phyloP scores from a whole-genome alignment of 2,888 invertebrate genomes.

The Phortica magna region DNA sequence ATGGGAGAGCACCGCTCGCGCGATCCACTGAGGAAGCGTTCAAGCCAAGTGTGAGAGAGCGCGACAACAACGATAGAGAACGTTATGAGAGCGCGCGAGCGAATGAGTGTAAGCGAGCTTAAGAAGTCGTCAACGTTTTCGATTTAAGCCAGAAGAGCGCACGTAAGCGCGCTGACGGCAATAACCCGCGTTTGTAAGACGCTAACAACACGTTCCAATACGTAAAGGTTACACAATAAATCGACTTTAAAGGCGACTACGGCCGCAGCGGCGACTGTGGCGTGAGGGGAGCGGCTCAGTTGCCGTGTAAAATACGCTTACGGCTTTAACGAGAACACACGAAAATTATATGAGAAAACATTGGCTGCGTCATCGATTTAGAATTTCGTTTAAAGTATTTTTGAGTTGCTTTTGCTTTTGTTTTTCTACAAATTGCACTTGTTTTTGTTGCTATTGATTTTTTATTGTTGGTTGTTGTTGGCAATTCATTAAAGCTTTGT shows the following conservation, averaged over 20 bases:
- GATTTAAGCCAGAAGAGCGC: neutral
- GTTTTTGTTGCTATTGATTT: conserved; percentile 14
- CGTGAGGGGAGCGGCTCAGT: neutral
- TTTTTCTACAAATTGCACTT: conserved; percentile 5
- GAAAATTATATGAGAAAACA: conserved; percentile 1
- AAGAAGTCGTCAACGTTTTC: neutral
- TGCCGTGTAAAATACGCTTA: neutral
- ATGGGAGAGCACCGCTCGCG: conserved; percentile 22
- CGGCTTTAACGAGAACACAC: conserved; percentile 1
- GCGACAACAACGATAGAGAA: neutral
- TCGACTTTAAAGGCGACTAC: conserved; percentile 24
- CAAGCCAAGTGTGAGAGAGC: conserved; percentile 36
- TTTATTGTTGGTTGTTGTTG: conserved; percentile 43
- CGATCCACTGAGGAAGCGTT: conserved; percentile 28
- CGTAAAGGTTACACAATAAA: conserved; percentile 60
- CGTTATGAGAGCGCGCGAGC: neutral
- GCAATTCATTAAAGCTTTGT: conserved; percentile 1
- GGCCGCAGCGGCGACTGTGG: neutral
- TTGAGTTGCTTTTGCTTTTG: conserved; percentile 22
- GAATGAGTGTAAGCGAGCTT: neutral
- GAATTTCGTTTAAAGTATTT: conserved; percentile 6
- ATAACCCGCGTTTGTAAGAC: neutral
- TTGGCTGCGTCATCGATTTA: conserved; percentile 22
- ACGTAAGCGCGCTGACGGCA: too few relatives aligned
- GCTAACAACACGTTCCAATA: conserved; percentile 18